Evolutionary conservation across 2,888 invertebrate genomes (phyloP), one percentile per base, ranked within the genome.

Genomic region (Tipula helvola): DNA sequence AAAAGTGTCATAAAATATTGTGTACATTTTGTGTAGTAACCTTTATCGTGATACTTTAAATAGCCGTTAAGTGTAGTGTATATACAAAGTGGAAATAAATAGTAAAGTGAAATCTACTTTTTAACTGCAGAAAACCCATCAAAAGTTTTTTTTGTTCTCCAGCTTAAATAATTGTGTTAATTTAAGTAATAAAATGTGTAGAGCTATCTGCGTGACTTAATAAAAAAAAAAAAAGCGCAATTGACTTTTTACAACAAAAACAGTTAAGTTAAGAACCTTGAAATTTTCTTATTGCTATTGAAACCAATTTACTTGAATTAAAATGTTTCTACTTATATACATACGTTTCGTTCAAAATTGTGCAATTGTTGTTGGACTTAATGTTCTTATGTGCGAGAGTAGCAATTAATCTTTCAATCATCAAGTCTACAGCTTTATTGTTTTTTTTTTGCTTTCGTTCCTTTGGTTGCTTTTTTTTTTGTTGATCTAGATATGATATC

Each of bases 321-420:
- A 71, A 71, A 71, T 71, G 71, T 71, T 71, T 57, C 16, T 71
- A 44, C n/a, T n/a, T n/a, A n/a, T n/a, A n/a, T n/a, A n/a, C 28
- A 71, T 28, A 71, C 71, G 28, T 71, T 71, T 71, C 71, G 71
- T 71, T 71, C 71, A 28, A 12, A 71, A 71, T 71, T 71, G 71
- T 71, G 71, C 71, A 71, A 71, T 71, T 71, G 71, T 71, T 71
- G 71, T 71, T 71, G 71, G 71, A 28, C 71, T 28, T 71, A 71
- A 71, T 71, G 71, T 71, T 71, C 71, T 71, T 71, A n/a, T n/a
- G 71, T 28, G 71, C 71, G 71, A 71, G 71, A 71, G 71, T 71
- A 71, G 71, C 71, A 71, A 71, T 71, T 71, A 71, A 71, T 71
- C 71, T 71, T 71, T 71, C 71, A 71, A 71, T 71, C 71, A 71